Conservation (phyloP, 2,888 invertebrate species). For the Pseudococcus longispinus region DNA sequence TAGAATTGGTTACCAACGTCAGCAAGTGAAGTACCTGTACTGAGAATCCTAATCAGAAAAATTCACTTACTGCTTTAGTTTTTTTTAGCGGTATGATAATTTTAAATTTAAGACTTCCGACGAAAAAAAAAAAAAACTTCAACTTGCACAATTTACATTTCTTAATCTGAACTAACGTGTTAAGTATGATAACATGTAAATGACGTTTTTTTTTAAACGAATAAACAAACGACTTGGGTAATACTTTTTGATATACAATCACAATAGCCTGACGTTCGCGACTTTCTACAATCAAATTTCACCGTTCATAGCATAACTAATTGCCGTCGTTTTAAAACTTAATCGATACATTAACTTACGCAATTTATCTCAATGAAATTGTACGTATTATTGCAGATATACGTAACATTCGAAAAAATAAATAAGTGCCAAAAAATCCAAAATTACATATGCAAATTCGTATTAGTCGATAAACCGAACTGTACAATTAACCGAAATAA, state of each 20-base stretch:
- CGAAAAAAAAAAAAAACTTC: background rate
- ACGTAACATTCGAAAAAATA: background rate
- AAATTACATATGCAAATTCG: background rate
- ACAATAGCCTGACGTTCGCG: background rate
- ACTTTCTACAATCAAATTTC: conserved; percentile 39
- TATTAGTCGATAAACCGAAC: background rate
- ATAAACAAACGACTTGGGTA: background rate
- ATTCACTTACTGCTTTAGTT: background rate
- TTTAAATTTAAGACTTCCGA: background rate
- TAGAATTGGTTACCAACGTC: background rate
- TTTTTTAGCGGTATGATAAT: background rate
- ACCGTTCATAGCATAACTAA: conserved; percentile 5
- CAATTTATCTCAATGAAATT: background rate
- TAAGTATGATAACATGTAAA: conserved; percentile 12
- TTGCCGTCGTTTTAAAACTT: background rate
- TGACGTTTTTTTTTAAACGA: background rate
- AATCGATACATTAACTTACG: conserved; percentile 16
- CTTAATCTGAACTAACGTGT: background rate
- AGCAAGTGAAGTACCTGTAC: background rate
- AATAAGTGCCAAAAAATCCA: background rate
- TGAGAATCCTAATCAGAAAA: background rate
- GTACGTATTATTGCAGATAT: background rate
- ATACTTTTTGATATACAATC: background rate
- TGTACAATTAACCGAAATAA: background rate
- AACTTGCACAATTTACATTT: background rate